Conservation (phyloP, 2,113 vertebrate genomes). For the Halcyon malimbica region DNA sequence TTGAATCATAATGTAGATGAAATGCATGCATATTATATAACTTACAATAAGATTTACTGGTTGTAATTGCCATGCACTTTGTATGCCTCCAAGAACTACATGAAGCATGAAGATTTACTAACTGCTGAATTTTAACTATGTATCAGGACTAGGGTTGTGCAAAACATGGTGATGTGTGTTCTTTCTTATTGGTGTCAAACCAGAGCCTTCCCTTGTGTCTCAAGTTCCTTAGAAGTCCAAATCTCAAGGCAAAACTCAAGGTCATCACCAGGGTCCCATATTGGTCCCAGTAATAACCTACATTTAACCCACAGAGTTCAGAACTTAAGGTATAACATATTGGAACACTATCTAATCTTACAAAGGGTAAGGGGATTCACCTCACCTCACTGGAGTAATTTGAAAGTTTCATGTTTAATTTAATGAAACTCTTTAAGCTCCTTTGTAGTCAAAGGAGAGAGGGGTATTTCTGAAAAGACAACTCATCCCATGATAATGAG, state of each 20-base stretch:
- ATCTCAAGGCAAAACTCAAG: neutral
- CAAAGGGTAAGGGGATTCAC: neutral
- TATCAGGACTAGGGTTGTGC: neutral
- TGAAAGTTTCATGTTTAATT: neutral
- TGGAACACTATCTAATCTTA: neutral
- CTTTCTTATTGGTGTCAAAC: neutral
- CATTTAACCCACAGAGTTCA: neutral
- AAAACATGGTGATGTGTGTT: neutral
- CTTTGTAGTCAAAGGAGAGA: neutral
- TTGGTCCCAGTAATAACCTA: neutral
- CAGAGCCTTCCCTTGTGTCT: neutral
- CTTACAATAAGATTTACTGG: conserved; percentile 5
- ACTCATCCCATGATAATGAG: neutral
- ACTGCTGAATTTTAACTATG: neutral
- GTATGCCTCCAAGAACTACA: neutral
- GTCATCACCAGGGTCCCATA: neutral
- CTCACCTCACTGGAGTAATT: neutral
- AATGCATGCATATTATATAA: neutral
- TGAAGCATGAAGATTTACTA: neutral
- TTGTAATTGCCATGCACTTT: conserved; percentile 10
- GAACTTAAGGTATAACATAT: neutral
- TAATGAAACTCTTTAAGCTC: neutral
- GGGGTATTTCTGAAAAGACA: neutral
- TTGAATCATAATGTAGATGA: neutral
- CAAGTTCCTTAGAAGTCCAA: neutral